Conservation (phyloP, 2,888 invertebrate genomes). For the Aleiodes alternator region DNA sequence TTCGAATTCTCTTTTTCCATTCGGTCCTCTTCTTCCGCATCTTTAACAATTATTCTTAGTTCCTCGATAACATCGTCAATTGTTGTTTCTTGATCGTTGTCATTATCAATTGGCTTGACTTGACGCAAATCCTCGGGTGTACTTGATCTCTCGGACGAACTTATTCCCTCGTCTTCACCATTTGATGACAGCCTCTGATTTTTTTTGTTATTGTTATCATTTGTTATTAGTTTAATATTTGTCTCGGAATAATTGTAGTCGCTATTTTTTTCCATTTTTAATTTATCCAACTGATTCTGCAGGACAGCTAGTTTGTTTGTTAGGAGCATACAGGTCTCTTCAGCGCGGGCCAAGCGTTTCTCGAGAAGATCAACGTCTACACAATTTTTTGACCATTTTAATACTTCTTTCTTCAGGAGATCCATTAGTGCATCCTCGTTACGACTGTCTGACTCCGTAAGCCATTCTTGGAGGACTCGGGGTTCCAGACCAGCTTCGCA, state of each 20-base stretch:
- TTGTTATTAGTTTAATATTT: slow-evolving; percentile 69
- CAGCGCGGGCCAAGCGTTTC: slow-evolving; percentile 82
- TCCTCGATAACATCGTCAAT: slow-evolving; percentile 93
- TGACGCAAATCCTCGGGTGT: slow-evolving; percentile 81
- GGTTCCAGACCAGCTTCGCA: slow-evolving; percentile 74
- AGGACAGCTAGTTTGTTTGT: slow-evolving; percentile 68
- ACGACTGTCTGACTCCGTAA: slow-evolving; percentile 65
- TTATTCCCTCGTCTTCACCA: slow-evolving; percentile 92
- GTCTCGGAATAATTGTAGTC: slow-evolving; percentile 55
- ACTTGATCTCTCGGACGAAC: slow-evolving; percentile 87
- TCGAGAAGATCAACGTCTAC: slow-evolving; percentile 88
- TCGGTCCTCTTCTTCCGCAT: slow-evolving; percentile 41
- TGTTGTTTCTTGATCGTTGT: slow-evolving; percentile 87
- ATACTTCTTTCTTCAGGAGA: slow-evolving; percentile 79
- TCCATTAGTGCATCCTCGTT: slow-evolving; percentile 67
- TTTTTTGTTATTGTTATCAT: slow-evolving; percentile 5
- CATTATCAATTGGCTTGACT: slow-evolving; percentile 59
- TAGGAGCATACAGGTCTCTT: slow-evolving; percentile 74
- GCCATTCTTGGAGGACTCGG: slow-evolving; percentile 70
- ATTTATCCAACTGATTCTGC: slow-evolving; percentile 67
- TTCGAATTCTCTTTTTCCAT: slow-evolving; percentile 3
- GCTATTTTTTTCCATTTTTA: slow-evolving; percentile 67
- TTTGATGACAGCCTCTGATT: slow-evolving; percentile 79
- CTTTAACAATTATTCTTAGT: slow-evolving; percentile 87
- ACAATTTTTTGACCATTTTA: slow-evolving; percentile 85